These are phyloP conservation scores for Indicator maculatus DNA, from an alignment of 2,113 vertebrate genomes.

Conservation along the genomic window DNA sequence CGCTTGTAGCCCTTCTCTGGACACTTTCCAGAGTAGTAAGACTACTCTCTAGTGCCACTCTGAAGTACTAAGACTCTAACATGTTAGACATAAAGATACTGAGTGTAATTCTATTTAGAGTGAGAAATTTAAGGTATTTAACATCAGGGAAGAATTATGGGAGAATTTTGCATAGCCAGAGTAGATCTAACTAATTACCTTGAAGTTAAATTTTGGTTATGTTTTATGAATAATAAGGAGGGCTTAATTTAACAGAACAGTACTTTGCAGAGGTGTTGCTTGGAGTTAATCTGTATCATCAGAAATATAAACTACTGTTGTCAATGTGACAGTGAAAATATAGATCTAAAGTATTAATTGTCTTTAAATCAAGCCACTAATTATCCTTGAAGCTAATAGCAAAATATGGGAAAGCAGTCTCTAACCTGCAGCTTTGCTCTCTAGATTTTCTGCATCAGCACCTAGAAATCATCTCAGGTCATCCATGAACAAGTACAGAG, in stretches of 20 bases:
- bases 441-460: neutral
- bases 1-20: no score
- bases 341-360: neutral
- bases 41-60: no score
- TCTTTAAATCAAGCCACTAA: neutral
- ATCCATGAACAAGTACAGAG: neutral
- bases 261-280: neutral
- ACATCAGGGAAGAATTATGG: neutral
- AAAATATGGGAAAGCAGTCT: neutral
- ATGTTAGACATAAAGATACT: neutral
- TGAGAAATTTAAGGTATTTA: neutral
- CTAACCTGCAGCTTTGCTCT: neutral
- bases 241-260: neutral
- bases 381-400: neutral
- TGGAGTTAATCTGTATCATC: neutral
- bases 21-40: no score
- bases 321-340: neutral
- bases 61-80: neutral
- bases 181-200: neutral
- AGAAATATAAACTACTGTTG: neutral
- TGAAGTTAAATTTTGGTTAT: neutral
- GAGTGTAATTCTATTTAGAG: neutral
- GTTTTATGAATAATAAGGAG: neutral
- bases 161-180: neutral
- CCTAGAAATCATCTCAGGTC: neutral